Evolutionary conservation across 2,113 vertebrate species (phyloP).

Genomic region (Dromas ardeola): DNA sequence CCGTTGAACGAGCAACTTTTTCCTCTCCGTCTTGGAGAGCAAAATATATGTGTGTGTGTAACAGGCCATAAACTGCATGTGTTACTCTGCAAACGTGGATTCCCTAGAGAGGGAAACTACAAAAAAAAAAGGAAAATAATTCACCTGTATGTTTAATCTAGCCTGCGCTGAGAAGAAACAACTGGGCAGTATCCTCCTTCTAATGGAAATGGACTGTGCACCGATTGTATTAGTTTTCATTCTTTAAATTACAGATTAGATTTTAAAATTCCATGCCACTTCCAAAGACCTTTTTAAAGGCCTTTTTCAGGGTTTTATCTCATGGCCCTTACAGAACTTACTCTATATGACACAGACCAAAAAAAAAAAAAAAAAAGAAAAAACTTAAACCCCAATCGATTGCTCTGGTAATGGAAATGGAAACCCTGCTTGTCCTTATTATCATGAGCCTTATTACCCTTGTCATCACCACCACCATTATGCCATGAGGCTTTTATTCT

Average conservation of each 20-base stretch:
- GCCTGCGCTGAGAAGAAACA: not conserved
- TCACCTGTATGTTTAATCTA: slow-evolving; percentile 9
- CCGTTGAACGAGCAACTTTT: not conserved
- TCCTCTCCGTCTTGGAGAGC: not conserved
- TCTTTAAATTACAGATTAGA: slow-evolving; percentile 65
- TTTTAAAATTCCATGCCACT: slow-evolving; percentile 70
- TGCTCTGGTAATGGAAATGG: slow-evolving; percentile 76
- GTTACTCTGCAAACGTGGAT: not conserved
- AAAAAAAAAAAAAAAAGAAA: not conserved
- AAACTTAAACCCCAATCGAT: slow-evolving; percentile 55
- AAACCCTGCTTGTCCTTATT: slow-evolving; percentile 77
- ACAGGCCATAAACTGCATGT: not conserved
- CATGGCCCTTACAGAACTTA: not conserved
- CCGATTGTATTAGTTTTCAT: slow-evolving; percentile 66
- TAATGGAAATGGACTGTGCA: slow-evolving; percentile 60
- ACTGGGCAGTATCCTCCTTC: not conserved
- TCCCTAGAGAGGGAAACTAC: not conserved
- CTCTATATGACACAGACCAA: slow-evolving; percentile 1
- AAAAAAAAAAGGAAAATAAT: not conserved
- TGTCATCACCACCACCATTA: slow-evolving; percentile 71
- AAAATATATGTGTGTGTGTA: not conserved
- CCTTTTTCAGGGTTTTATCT: slow-evolving; percentile 59
- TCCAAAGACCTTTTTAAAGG: slow-evolving; percentile 60
- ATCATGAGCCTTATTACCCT: slow-evolving; percentile 74
- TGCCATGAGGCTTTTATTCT: slow-evolving; percentile 62